These are phyloP conservation scores for Apamea sordens DNA, from an alignment of 2,888 invertebrate genomes.

Conservation along the genomic window DNA sequence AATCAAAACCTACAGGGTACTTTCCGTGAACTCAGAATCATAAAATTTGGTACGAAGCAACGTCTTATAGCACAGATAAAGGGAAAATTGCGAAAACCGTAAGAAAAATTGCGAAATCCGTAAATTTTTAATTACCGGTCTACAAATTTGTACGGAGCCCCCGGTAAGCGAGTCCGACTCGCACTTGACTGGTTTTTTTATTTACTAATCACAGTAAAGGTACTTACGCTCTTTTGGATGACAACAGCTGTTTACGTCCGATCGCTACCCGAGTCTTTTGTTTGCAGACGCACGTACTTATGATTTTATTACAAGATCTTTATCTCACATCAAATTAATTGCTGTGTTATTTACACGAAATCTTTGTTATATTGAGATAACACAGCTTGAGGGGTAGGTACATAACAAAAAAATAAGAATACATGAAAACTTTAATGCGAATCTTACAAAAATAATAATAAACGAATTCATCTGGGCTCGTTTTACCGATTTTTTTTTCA, in stretches of 20 bases:
- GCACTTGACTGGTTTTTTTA: no score
- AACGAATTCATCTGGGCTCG: no score
- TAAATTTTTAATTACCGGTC: no score
- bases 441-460: background rate
- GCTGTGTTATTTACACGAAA: slow-evolving; percentile 43
- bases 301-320: slow-evolving; percentile 50
- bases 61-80: no score
- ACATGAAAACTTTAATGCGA: background rate
- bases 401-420: background rate
- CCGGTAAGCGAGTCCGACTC: no score
- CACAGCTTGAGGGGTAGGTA: background rate
- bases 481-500: background rate
- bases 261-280: slow-evolving; percentile 53
- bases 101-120: no score
- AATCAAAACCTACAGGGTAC: no score
- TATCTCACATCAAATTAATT: slow-evolving; percentile 56
- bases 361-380: slow-evolving; percentile 7
- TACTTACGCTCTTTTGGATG: slow-evolving; percentile 32
- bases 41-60: no score
- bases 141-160: no score
- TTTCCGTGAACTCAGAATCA: no score
- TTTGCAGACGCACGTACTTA: slow-evolving; percentile 47
- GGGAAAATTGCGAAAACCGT: no score
- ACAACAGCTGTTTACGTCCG: slow-evolving; percentile 7
- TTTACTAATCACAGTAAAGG: background rate